Percentiles rank a stretch among this genome's conserved stretches.
Conservation (phyloP, 1,140 invertebrate species). For the Caenorhabditis tropicalis region DNA sequence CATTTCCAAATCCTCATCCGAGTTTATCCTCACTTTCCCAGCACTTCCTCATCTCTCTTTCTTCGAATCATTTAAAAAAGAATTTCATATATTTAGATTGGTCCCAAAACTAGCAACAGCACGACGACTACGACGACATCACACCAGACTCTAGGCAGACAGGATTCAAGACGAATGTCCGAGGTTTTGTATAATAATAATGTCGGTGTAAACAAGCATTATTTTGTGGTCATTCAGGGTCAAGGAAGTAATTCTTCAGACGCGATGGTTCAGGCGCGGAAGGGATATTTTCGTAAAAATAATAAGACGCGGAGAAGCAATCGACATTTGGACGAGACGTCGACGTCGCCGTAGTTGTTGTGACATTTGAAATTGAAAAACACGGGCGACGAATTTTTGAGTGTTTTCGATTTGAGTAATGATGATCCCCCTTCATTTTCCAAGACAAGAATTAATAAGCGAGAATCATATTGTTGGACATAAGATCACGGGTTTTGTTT, state of each 20-base stretch:
- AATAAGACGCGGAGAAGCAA: constrained; percentile 27
- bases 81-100: neutral
- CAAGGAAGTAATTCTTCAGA: constrained; percentile 43
- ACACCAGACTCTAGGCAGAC: constrained; percentile 34
- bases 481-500: neutral
- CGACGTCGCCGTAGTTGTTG: neutral
- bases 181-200: constrained; percentile 23
- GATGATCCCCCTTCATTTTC: neutral
- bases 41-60: constrained; percentile 17
- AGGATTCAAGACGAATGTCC: constrained; percentile 39
- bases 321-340: constrained; percentile 24
- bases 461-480: neutral
- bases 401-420: neutral
- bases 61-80: neutral
- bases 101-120: constrained; percentile 18
- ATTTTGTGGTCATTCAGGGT: constrained; percentile 36
- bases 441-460: neutral
- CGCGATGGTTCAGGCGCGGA: constrained; percentile 12
- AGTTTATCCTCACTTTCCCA: constrained; percentile 26
- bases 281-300: constrained; percentile 32
- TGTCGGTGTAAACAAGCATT: constrained; percentile 31
- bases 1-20: neutral
- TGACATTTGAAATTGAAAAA: neutral
- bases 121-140: neutral
- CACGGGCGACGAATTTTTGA: neutral